These are phyloP conservation scores for Acanthopleura granulata DNA, from an alignment of 2,888 invertebrate genomes.

Conservation along the genomic window DNA sequence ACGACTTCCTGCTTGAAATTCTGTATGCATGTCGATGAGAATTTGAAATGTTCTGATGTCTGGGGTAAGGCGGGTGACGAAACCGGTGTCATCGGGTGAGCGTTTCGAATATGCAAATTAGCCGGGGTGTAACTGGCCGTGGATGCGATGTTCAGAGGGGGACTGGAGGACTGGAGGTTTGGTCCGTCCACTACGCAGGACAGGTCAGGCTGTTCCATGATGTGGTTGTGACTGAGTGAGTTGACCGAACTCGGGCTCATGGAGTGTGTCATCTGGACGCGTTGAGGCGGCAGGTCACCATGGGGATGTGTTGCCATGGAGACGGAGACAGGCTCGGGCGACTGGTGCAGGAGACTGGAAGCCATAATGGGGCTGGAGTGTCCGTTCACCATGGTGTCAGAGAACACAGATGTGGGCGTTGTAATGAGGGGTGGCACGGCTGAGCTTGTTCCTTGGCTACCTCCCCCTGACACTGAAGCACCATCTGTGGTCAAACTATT, in stretches of 20 bases:
- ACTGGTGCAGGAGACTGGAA: background rate
- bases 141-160: background rate
- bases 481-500: background rate
- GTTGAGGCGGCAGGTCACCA: background rate
- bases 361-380: background rate
- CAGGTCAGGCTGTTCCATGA: background rate
- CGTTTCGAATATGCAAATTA: constrained; percentile 22
- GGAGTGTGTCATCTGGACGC: background rate
- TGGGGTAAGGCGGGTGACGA: constrained; percentile 27
- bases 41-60: constrained; percentile 23
- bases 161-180: background rate
- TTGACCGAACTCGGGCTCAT: constrained; percentile 1
- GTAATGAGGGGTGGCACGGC: background rate
- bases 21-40: background rate
- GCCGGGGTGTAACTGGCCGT: background rate
- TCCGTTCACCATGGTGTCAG: background rate
- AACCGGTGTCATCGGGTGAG: constrained; percentile 29
- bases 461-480: background rate
- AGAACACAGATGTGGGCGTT: background rate
- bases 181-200: background rate
- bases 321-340: background rate
- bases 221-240: background rate
- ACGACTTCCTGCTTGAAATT: constrained; percentile 22
- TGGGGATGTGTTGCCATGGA: constrained; percentile 1
- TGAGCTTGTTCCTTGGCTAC: background rate